These are phyloP conservation scores for Indri indri DNA, from an alignment of 2,113 vertebrate genomes.

Conservation along the genomic window DNA sequence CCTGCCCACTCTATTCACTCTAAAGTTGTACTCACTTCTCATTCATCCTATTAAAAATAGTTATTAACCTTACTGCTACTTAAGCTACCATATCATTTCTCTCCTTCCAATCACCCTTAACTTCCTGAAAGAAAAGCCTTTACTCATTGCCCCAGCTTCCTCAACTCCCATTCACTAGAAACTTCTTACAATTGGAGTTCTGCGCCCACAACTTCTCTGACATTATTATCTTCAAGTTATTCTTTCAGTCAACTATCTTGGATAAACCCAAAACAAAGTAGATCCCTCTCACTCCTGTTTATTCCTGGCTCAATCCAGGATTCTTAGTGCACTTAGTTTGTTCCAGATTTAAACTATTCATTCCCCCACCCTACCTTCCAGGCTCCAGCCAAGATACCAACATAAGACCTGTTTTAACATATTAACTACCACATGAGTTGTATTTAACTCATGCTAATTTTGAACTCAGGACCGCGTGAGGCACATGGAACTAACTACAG, in stretches of 20 bases:
- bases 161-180: not conserved
- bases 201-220: not conserved
- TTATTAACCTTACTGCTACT: not conserved
- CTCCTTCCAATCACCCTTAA: not conserved
- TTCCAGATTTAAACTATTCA: not conserved
- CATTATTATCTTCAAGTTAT: not conserved
- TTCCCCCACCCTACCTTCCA: not conserved
- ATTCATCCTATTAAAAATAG: not conserved
- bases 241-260: not conserved
- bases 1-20: not conserved
- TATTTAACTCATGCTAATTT: no score
- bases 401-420: not conserved
- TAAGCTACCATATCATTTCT: not conserved
- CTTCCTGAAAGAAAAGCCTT: not conserved
- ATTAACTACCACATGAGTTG: no score
- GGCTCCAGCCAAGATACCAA: not conserved
- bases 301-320: not conserved
- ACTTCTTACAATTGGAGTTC: not conserved
- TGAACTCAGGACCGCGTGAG: no score
- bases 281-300: no score
- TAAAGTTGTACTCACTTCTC: not conserved
- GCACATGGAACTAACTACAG: no score
- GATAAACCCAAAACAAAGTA: not conserved
- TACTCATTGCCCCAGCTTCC: not conserved
- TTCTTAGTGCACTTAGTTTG: not conserved